Base-by-base conservation (phyloP, 2,888 invertebrate species). In the Argyra leucocephala region DNA sequence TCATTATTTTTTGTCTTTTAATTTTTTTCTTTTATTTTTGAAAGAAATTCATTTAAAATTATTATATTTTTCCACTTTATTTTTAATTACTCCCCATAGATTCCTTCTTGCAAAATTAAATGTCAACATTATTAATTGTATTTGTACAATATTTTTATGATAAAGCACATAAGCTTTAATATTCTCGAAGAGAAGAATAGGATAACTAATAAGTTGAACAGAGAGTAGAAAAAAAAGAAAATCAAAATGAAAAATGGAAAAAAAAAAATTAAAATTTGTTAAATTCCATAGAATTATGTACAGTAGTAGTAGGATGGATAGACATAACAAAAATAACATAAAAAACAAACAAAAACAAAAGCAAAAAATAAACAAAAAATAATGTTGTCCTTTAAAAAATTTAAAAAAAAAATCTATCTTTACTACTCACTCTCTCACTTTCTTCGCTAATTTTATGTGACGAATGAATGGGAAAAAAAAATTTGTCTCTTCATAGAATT, bases 121-220 rank as follows among this genome's bases (percentile, higher is more conserved):
- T 58, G 58, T 58, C 58, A 58, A 58, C 58, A 58, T 22, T 58
- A 58, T 58, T 58, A 58, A 58, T 58, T 22, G 58, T 58, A 48
- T 48, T 48, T 48, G 48, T 48, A 48, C 48, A 48, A 48, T 18
- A 48, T 48, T 48, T 48, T 48, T 48, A 48, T 48, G 48, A 48
- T 48, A 48, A 48, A 48, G 15, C 48, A 48, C 48, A 48, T 48
- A 48, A 48, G 48, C 48, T 48, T 48, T 37, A 15, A 18, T 48
- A 12, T 48, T 15, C 31, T 31, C 12, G 9, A 31, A 31, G 31
- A 12, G 18, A 18, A 48, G 48, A 31, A 12, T 48, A 9, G 48
- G n/a, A 48, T 15, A 48, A 48, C 12, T 18, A 48, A 48, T 18
- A 48, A 48, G 18, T 18, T 18, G 9, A 48, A n/a, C 2, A 48